Base-by-base conservation (phyloP, 92 coral and sea anemone genomes). In the Phymanthus crucifer region DNA sequence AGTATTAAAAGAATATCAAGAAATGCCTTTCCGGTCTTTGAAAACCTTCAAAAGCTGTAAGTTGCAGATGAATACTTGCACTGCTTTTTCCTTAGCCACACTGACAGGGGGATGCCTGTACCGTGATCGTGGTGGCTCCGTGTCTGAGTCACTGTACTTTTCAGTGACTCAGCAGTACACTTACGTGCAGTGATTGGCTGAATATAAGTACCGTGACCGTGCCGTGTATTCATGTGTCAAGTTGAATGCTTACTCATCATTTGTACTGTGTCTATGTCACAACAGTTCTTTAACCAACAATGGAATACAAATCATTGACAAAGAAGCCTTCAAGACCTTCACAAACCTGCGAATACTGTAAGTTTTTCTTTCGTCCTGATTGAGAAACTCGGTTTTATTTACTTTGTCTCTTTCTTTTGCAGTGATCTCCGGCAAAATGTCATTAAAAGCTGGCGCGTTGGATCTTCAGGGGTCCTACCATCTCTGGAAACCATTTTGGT, bases 341-440 rank as follows among this genome's bases (percentile, higher is more conserved):
- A 48, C 38, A 52, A 77, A 65, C 7, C 72, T 77, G 24, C 65
- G 45, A 64, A 50, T 19, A 27, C 81, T 77, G 81, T 77, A 64
- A 77, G 81, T 61, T 26, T 61, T 24, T 3, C 6, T 7, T 27
- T 29, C 43, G 5, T 38, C 43, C 43, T 10, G 10, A 38, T 38
- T 1, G 43, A 4, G 43, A 6, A 38, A 38, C 9, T 38, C 43
- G 43, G 43, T 3, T n/a, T n/a, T n/a, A n/a, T n/a, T n/a, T n/a
- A n/a, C n/a, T n/a, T n/a, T n/a, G n/a, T 45, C 50, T 45, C 50
- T 82, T 7, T 12, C 37, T 2, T 46, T 83, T 83, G 23, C 75
- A 88, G 91, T 43, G 88, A 88, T 50, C 50, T 88, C 1, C 85
- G 85, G 24, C 58, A 66, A 64, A 88, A 79, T 36, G 57, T 76